A percentile compares a stretch with the other conserved stretches of the same genome.
phyloP scores from a whole-genome alignment of 2,113 vertebrate species.

The Marmota monax region DNA sequence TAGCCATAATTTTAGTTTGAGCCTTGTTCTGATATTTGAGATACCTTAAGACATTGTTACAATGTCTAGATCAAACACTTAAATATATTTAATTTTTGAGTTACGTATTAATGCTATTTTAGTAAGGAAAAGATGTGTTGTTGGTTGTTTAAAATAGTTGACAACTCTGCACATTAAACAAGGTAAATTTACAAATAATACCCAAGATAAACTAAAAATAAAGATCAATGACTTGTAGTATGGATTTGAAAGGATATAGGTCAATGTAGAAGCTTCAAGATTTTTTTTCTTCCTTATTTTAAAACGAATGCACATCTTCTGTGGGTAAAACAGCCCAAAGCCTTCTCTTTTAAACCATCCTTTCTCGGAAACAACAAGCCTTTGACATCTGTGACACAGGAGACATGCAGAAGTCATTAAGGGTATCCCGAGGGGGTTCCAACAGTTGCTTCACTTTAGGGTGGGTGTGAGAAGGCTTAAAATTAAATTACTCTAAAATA shows the following conservation, averaged over 20 bases:
- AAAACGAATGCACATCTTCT: slow-evolving; percentile 81
- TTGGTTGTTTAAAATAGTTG: slow-evolving; percentile 78
- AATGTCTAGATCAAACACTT: neutral
- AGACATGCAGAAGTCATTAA: slow-evolving; percentile 94
- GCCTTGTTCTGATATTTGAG: slow-evolving; percentile 8
- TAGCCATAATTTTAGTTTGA: slow-evolving; percentile 52
- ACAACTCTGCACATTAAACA: slow-evolving; percentile 85
- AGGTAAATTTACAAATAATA: slow-evolving; percentile 88
- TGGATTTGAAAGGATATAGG: slow-evolving; percentile 91
- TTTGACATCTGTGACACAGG: slow-evolving; percentile 94
- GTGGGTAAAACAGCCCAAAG: slow-evolving; percentile 83
- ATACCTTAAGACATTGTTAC: slow-evolving; percentile 22
- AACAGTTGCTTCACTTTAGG: slow-evolving; percentile 90
- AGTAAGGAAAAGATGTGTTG: slow-evolving; percentile 65
- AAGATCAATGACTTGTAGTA: slow-evolving; percentile 90
- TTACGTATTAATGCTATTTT: slow-evolving; percentile 73
- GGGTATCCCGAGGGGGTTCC: slow-evolving; percentile 90
- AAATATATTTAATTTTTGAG: slow-evolving; percentile 65
- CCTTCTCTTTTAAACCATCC: slow-evolving; percentile 88
- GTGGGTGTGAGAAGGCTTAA: slow-evolving; percentile 92
- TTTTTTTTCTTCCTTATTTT: slow-evolving; percentile 77
- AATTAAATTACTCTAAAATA: slow-evolving; percentile 98
- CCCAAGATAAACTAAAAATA: slow-evolving; percentile 81
- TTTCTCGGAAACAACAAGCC: slow-evolving; percentile 93
- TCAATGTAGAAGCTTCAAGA: slow-evolving; percentile 86